Percentiles rank a stretch among this genome's conserved stretches.
These are phyloP conservation scores for Silurus meridionalis DNA, from an alignment of 2,113 vertebrate genomes.

Conservation along the genomic window DNA sequence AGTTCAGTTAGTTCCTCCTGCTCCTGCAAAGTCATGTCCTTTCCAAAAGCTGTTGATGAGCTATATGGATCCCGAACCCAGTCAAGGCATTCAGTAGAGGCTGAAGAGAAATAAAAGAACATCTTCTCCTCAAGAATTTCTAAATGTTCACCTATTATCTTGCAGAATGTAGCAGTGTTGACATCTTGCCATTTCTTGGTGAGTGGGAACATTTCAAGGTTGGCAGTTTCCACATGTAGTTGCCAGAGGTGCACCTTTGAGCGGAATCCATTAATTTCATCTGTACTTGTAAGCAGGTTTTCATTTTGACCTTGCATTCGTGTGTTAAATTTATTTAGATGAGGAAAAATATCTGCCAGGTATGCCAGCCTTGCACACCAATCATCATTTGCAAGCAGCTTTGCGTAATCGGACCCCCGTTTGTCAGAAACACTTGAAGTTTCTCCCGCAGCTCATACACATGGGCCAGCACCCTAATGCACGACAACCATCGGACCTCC, in stretches of 20 bases:
- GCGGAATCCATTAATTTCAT: slow-evolving; percentile 51
- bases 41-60: slow-evolving; percentile 8
- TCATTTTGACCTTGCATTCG: slow-evolving; percentile 49
- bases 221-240: slow-evolving; percentile 39
- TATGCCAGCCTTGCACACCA: too few relatives aligned
- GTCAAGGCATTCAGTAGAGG: slow-evolving; percentile 47
- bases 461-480: too few relatives aligned
- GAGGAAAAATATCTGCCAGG: too few relatives aligned
- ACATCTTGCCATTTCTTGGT: slow-evolving; percentile 10
- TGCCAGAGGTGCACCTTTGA: slow-evolving; percentile 46
- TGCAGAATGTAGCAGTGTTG: slow-evolving; percentile 42
- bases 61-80: slow-evolving; percentile 47
- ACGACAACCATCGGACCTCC: too few relatives aligned
- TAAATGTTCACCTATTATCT: slow-evolving; percentile 36
- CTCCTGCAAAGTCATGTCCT: too few relatives aligned
- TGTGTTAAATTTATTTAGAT: neutral
- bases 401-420: too few relatives aligned
- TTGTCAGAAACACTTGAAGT: too few relatives aligned
- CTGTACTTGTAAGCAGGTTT: slow-evolving; percentile 48
- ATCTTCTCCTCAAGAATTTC: neutral
- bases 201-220: slow-evolving; percentile 34
- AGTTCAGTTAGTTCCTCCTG: too few relatives aligned
- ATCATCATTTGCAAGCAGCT: too few relatives aligned
- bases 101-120: neutral
- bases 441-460: too few relatives aligned